These are phyloP conservation scores for Lathronympha strigana DNA, from an alignment of 2,888 invertebrate genomes.

Conservation along the genomic window DNA sequence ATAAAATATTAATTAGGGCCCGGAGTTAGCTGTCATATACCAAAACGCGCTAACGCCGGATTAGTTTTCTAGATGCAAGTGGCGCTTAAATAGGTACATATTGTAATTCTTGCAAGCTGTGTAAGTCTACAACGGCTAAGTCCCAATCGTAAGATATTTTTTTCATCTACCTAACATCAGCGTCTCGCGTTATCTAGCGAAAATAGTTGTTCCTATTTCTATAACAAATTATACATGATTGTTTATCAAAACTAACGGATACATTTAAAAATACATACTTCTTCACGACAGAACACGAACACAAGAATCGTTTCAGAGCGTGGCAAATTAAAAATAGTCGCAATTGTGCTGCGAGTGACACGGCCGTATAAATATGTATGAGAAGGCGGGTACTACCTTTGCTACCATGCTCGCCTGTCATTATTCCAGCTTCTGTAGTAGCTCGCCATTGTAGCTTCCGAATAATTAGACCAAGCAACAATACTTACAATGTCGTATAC, in stretches of 20 bases:
- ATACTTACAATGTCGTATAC: constrained; percentile 73
- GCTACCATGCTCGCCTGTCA: constrained; percentile 67
- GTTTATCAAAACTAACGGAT: too few relatives aligned
- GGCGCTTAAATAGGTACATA: too few relatives aligned
- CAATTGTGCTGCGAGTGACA: constrained; percentile 53
- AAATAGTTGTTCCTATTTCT: too few relatives aligned
- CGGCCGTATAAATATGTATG: constrained; percentile 76
- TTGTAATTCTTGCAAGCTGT: too few relatives aligned
- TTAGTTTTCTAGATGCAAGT: too few relatives aligned
- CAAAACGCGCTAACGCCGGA: too few relatives aligned
- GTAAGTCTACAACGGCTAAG: too few relatives aligned
- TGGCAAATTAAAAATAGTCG: constrained; percentile 41
- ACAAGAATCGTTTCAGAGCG: constrained; percentile 28
- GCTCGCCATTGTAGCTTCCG: constrained; percentile 78
- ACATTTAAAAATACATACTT: background rate
- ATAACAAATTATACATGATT: background rate
- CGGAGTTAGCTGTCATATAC: too few relatives aligned
- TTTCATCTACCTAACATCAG: too few relatives aligned
- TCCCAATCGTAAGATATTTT: too few relatives aligned
- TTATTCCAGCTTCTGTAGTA: constrained; percentile 70
- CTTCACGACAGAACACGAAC: constrained; percentile 1
- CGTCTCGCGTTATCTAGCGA: too few relatives aligned
- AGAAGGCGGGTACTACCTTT: constrained; percentile 69
- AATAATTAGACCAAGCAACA: constrained; percentile 77
- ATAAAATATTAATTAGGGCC: too few relatives aligned